Percentiles rank a stretch among this genome's conserved stretches.
Evolutionary conservation across 2,113 vertebrate species (phyloP).

Genomic region (Clarias magur): DNA sequence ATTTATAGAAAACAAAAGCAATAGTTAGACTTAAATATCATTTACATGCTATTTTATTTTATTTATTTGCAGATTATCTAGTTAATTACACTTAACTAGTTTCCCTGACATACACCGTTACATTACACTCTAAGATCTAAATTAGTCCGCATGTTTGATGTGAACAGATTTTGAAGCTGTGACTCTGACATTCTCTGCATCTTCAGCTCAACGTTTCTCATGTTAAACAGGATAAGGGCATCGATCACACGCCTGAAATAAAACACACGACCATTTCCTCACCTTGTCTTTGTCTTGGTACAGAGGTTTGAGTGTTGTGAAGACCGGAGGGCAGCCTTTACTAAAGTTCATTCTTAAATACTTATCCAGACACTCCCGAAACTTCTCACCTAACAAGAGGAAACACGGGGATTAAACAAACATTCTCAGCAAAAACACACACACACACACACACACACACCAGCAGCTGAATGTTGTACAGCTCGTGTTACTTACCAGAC

Average conservation of each 20-base stretch:
- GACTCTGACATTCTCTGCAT: not conserved
- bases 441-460: constrained; percentile 24
- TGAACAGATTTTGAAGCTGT: not conserved
- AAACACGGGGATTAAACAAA: too few species aligned
- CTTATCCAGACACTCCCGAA: constrained; percentile 92
- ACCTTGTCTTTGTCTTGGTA: constrained; percentile 98
- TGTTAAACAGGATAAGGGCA: not conserved
- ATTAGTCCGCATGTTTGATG: too few species aligned
- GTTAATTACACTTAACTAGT: too few species aligned
- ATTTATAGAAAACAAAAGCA: not conserved
- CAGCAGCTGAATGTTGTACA: not conserved
- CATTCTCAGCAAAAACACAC: not conserved
- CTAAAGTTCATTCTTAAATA: constrained; percentile 98
- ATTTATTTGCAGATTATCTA: too few species aligned
- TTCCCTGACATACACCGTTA: not conserved
- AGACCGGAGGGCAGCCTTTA: constrained; percentile 96
- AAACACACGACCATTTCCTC: constrained; percentile 27
- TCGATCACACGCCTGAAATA: not conserved
- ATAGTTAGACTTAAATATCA: not conserved
- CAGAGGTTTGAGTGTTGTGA: constrained; percentile 94
- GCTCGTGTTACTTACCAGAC: constrained; percentile 69
- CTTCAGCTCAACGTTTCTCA: not conserved
- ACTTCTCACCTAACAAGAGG: constrained; percentile 83
- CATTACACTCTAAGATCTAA: not conserved
- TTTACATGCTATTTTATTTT: not conserved